Base-by-base conservation (phyloP, 2,797 vertebrate genomes). In the Enteromius trimaculatus region DNA sequence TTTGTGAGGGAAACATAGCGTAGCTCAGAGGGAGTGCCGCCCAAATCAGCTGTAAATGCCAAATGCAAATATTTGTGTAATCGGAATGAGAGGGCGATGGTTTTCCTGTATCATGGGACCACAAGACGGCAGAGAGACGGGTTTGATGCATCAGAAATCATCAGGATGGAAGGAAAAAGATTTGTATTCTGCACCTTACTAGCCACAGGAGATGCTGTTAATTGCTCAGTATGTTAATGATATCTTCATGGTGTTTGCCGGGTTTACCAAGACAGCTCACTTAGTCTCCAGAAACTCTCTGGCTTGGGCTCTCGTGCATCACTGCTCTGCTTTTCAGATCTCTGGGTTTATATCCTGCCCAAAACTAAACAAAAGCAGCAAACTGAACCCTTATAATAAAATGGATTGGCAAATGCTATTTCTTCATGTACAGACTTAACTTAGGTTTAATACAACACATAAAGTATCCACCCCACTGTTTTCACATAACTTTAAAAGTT, bases 181-280 rank as follows among this genome's bases (percentile, higher is more conserved):
- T 86, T 60, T 55, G 65, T 81, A 85, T 83, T 69, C 78, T 84
- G 58, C 75, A 42, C 21, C 80, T 77, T 58, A 79, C 72, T 77
- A 81, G 82, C 75, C 87, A 87, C 79, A 17, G 60, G 79, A 85
- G 87, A 87, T 79, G 51, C 66, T 75, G 77, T 79, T 88, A 88
- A 87, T 88, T 87, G 79, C 86, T 82, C 76, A 80, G 82, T 82
- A 81, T 88, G 79, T 68, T 60, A 88, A 88, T 88, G 39, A 86
- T 87, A 62, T 71, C 77, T 62, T 79, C 76, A 64, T 44, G 39
- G 77, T 76, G 81, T 65, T 60, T 10, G 2, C 23, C n/a, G 3
- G 77, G 31, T 76, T 80, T 74, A 83, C 39, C 47, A 80, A 69
- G 60, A 82, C 66, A 72, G 62, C 83, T 86, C 31, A 51, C 68